Evolutionary conservation across 53 echinoderm and acorn worm genomes (phyloP).

Genomic region (Hippasteria phrygiana): DNA sequence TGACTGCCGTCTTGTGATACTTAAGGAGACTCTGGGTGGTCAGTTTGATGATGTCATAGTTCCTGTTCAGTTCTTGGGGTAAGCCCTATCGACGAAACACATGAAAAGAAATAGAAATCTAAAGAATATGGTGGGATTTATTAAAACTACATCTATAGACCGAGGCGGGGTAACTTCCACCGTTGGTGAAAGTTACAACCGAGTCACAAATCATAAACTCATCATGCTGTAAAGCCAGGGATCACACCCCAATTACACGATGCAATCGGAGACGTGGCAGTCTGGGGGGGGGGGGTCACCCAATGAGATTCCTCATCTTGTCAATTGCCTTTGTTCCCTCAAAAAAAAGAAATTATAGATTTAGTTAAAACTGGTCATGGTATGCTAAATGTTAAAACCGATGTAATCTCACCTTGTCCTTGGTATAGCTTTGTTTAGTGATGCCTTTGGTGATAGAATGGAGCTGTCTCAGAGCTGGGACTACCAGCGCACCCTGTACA

Average conservation of each 20-base stretch:
- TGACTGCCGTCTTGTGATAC: constrained; percentile 93
- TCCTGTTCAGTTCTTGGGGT: constrained; percentile 91
- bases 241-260: no score
- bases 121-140: neutral
- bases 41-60: constrained; percentile 95
- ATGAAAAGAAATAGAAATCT: neutral
- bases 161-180: no score
- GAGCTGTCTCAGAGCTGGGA: constrained; percentile 94
- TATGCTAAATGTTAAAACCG: neutral
- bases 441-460: constrained; percentile 91
- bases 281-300: no score
- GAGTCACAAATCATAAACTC: no score
- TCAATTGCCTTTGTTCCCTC: no score
- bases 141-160: no score
- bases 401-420: constrained; percentile 88
- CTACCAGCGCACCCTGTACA: constrained; percentile 85
- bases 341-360: no score
- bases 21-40: constrained; percentile 94
- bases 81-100: constrained; percentile 72
- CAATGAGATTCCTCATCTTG: no score
- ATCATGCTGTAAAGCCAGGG: no score
- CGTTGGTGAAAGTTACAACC: no score
- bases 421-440: constrained; percentile 97
- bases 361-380: no score
- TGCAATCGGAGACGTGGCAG: no score